Conservation (phyloP, 2,888 invertebrate genomes). For the Nomada fucata region DNA sequence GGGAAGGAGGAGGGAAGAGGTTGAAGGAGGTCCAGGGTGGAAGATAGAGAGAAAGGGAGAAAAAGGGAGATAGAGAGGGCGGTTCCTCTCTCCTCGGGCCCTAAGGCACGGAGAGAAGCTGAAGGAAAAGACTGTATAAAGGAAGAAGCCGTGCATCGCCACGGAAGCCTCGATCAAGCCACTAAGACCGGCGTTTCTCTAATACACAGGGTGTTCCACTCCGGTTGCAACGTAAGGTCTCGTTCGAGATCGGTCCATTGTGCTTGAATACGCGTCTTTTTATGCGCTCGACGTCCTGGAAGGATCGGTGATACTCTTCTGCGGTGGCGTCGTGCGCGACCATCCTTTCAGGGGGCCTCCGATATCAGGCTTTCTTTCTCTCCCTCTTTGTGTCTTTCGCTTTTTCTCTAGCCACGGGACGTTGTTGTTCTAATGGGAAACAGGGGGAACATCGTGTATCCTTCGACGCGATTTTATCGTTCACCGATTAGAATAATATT, state of each 20-base stretch:
- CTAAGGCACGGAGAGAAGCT: constrained; percentile 68
- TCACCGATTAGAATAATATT: constrained; percentile 26
- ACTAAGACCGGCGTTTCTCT: constrained; percentile 67
- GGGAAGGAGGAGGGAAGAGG: constrained; percentile 37
- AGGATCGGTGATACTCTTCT: constrained; percentile 49
- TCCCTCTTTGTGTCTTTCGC: not conserved
- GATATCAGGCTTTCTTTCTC: too few relatives aligned
- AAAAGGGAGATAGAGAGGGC: constrained; percentile 16
- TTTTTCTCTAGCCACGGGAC: not conserved
- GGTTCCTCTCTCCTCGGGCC: constrained; percentile 29
- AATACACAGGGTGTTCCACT: constrained; percentile 71
- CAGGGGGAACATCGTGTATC: constrained; percentile 17
- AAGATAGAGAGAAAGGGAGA: not conserved
- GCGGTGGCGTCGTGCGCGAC: constrained; percentile 30
- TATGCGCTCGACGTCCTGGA: constrained; percentile 53
- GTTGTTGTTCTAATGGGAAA: constrained; percentile 9
- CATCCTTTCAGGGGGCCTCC: not conserved
- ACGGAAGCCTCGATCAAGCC: constrained; percentile 74
- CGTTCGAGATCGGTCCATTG: constrained; percentile 64
- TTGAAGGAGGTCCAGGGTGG: not conserved
- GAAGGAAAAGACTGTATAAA: constrained; percentile 73
- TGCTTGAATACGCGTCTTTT: constrained; percentile 56
- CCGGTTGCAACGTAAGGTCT: constrained; percentile 62
- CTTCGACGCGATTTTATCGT: constrained; percentile 21
- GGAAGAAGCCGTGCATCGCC: constrained; percentile 73